Conservation (phyloP, 2,113 vertebrate species). For the Epinephelus moara region DNA sequence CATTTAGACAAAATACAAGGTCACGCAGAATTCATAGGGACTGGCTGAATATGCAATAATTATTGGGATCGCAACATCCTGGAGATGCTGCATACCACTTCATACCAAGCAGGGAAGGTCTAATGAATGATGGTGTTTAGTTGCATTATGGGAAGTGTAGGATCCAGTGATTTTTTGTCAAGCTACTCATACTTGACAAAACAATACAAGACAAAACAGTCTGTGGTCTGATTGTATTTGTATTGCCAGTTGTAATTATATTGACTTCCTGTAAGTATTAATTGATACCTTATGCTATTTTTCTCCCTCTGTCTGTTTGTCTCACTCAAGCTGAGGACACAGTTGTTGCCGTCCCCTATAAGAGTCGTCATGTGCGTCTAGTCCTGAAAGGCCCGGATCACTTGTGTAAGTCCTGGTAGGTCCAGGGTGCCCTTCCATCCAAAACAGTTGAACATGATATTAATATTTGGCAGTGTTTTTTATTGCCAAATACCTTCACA, state of each 20-base stretch:
- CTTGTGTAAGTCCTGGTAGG: slow-evolving; percentile 95
- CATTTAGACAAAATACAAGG: too few species aligned
- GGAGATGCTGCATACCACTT: too few species aligned
- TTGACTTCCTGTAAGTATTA: not conserved
- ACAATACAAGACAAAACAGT: not conserved
- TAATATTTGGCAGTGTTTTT: slow-evolving; percentile 26
- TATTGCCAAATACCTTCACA: slow-evolving; percentile 22
- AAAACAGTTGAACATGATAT: slow-evolving; percentile 61
- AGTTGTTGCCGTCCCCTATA: slow-evolving; percentile 91
- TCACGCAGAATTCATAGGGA: too few species aligned
- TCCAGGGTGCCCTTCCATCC: slow-evolving; percentile 82
- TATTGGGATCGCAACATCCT: too few species aligned
- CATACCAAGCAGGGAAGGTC: not conserved
- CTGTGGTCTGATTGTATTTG: not conserved
- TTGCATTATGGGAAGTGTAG: not conserved
- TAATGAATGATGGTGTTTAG: not conserved
- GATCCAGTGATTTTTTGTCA: not conserved
- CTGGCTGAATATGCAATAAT: too few species aligned
- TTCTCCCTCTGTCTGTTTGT: slow-evolving; percentile 36
- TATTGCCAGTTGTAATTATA: not conserved
- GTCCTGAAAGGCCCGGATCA: slow-evolving; percentile 96
- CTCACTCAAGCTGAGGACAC: slow-evolving; percentile 88
- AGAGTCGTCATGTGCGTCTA: slow-evolving; percentile 93
- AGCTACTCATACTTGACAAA: not conserved
- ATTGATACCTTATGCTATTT: not conserved